Evolutionary conservation across 2,888 invertebrate genomes (phyloP), one percentile per base, ranked within the genome.

Genomic region (Eupithecia tripunctaria): DNA sequence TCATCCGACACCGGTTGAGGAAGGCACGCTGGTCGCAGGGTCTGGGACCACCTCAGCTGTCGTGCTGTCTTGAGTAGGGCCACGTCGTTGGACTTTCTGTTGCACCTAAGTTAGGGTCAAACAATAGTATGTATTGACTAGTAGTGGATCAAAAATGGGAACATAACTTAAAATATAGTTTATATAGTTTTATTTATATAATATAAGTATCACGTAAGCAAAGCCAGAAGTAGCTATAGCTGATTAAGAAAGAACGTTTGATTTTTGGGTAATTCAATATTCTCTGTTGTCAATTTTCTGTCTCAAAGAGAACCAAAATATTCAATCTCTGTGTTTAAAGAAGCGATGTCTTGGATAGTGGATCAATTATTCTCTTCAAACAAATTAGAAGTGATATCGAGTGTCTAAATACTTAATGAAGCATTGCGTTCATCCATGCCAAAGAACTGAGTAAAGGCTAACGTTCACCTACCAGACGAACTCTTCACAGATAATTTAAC

Each of bases 1-100:
- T 94, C 91, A 68, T 95, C 88, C 12, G 92, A 88, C 3, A 90
- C 85, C 0, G 94, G 93, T 69, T 94, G 89, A 0, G 97, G 97
- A 2, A 98, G 92, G 85, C 98, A 98, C 15, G 97, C 97, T 1
- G 98, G 98, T 82, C 96, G 95, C 15, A 97, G 95, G 71, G 95
- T 95, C n/a, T 95, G 95, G 12, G 96, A 95, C 96, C 97, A 98
- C 51, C 88, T 86, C 18, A 98, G 92, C 73, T 96, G 96, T 12
- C 94, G 91, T 3, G 89, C 90, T 27, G 98, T 92, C 85, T 97
- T 96, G 62, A 98, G 87, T 18, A 98, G 94, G 2, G 98, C 98
- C 79, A 97, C 95, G 84, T 97, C 97, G 70, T 93, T 92, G 0
- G 89, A 82, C 71, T 92, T 93, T 75, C 83, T 89, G 68, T 86